Conservation (phyloP, 2,797 vertebrate genomes). For the Anguilla obscura region DNA sequence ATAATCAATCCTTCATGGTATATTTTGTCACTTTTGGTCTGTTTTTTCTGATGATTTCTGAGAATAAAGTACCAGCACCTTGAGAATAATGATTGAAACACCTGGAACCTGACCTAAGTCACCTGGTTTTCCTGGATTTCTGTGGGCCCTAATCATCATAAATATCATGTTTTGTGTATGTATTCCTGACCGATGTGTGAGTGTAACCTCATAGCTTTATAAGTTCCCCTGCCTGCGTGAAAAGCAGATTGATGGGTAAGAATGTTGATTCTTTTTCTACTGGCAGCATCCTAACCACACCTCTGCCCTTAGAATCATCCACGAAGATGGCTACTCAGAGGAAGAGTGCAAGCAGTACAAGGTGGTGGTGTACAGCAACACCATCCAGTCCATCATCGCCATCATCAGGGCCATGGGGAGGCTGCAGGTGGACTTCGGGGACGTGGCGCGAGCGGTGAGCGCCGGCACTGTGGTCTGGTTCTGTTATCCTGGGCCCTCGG, state of each 20-base stretch:
- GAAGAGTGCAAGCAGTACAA: constrained; percentile 97
- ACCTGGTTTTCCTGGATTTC: background rate
- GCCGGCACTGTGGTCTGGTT: background rate
- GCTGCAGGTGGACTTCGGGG: constrained; percentile 91
- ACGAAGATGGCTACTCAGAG: constrained; percentile 96
- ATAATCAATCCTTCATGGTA: background rate
- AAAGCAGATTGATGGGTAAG: background rate
- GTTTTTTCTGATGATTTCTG: too few relatives aligned
- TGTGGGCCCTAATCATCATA: background rate
- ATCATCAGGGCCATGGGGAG: constrained; percentile 96
- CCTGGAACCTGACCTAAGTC: background rate
- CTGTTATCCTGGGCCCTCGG: background rate
- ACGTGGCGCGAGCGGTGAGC: constrained; percentile 84
- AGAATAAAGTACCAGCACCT: too few relatives aligned
- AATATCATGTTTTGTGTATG: background rate
- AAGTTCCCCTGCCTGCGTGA: background rate
- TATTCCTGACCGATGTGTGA: background rate
- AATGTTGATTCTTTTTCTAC: background rate
- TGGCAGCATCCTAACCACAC: background rate
- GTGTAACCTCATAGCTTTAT: background rate
- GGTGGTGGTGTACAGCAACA: constrained; percentile 98
- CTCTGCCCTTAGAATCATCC: constrained; percentile 77
- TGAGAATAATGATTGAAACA: too few relatives aligned
- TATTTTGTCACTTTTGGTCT: background rate
- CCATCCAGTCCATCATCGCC: constrained; percentile 96